Percentiles rank a stretch among this genome's conserved stretches.
These are phyloP conservation scores for Acleris sparsana DNA, from an alignment of 2,888 invertebrate genomes.

Conservation along the genomic window DNA sequence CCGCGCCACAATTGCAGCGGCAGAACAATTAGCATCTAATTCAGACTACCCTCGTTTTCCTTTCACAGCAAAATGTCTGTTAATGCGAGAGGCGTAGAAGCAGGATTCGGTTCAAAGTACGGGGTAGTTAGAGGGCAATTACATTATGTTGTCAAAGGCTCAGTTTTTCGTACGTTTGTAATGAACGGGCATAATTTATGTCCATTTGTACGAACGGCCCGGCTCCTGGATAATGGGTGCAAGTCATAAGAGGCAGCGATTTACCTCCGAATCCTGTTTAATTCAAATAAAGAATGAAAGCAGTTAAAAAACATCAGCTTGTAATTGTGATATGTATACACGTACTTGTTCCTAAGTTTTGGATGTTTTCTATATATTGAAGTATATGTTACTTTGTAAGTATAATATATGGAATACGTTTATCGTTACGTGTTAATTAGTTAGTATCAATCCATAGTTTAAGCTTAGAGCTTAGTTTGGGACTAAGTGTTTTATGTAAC, in stretches of 20 bases:
- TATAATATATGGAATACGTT: no score
- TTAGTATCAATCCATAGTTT: no score
- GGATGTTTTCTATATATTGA: no score
- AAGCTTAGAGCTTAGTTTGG: no score
- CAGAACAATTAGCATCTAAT: conserved; percentile 35
- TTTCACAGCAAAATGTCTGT: conserved; percentile 7
- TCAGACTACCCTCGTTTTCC: conserved; percentile 23
- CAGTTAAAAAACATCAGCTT: no score
- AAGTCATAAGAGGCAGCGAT: conserved; percentile 31
- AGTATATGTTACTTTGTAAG: no score
- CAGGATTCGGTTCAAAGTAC: conserved; percentile 9
- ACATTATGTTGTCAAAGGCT: conserved; percentile 59
- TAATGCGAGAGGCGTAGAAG: conserved; percentile 3
- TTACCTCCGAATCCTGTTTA: not conserved
- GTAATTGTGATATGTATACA: no score
- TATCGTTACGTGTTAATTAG: no score
- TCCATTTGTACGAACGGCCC: conserved; percentile 53
- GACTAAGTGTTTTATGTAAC: no score
- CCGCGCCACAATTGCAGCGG: conserved; percentile 26
- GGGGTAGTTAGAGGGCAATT: conserved; percentile 48
- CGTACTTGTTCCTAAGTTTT: no score
- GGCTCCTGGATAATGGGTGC: conserved; percentile 15
- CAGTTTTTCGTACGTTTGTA: conserved; percentile 60
- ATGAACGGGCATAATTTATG: conserved; percentile 66
- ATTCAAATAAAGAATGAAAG: no score